Conservation (phyloP, 2,888 invertebrate species). For the Aphodius sticticus region DNA sequence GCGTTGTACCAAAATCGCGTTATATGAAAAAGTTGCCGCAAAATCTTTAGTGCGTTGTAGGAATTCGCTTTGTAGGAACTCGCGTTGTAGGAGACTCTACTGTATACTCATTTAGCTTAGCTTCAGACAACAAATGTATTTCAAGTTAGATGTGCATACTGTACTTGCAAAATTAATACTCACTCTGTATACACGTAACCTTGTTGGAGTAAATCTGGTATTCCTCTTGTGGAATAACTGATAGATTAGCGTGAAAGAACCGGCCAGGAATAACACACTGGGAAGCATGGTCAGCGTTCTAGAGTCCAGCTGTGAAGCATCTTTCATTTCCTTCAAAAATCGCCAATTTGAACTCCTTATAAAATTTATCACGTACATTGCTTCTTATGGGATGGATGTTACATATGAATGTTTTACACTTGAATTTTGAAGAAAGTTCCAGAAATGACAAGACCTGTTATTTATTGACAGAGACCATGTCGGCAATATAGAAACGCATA, state of each 20-base stretch:
- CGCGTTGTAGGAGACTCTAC: too few species aligned
- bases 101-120: too few species aligned
- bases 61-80: too few species aligned
- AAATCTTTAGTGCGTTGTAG: too few species aligned
- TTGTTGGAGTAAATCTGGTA: conserved; percentile 33
- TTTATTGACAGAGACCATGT: neutral
- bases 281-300: conserved; percentile 38
- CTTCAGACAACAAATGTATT: too few species aligned
- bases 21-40: too few species aligned
- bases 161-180: conserved; percentile 12
- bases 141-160: too few species aligned
- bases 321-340: conserved; percentile 32
- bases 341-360: conserved; percentile 19
- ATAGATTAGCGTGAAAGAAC: conserved; percentile 36
- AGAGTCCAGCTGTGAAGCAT: conserved; percentile 33
- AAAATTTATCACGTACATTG: conserved; percentile 17
- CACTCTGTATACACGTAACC: conserved; percentile 38
- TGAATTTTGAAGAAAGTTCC: neutral
- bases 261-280: conserved; percentile 37
- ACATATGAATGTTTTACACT: conserved; percentile 5
- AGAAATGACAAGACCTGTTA: neutral
- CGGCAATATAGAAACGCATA: neutral
- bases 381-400: conserved; percentile 11
- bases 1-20: too few species aligned
- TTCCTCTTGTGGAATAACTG: conserved; percentile 37